Evolutionary conservation across 1,140 invertebrate species (phyloP), one percentile per base, ranked within the genome.

Genomic region (Cryptotermes secundus): DNA sequence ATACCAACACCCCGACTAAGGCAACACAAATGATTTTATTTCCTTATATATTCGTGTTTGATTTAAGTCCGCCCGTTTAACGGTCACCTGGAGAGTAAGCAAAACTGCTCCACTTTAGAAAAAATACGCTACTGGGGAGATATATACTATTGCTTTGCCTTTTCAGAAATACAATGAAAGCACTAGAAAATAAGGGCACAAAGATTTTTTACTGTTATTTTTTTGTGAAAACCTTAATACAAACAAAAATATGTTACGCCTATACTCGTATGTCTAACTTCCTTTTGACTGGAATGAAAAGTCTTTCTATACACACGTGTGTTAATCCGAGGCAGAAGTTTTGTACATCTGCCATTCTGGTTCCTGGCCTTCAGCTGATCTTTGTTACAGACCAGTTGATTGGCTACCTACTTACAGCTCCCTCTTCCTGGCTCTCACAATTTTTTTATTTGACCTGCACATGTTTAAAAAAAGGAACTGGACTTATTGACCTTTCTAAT

Each of bases 191-290:
- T 26, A n/a, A 72, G 9, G 16, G n/a, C 26, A 9, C 26, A n/a
- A 31, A 10, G 26, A 72, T 6, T 72, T 72, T 72, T 72, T 31
- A n/a, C 3, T 72, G 26, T 31, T 72, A 31, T 31, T 49, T 72
- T 72, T 72, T 31, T 72, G 9, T 72, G 31, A 72, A n/a, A 31
- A 72, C 59, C 59, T 0, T 10, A 72, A 31, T 31, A 31, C 59
- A 72, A 72, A 72, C 59, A 72, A 72, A 72, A 72, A 72, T 72
- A 72, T n/a, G 31, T 72, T 72, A 72, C n/a, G n/a, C n/a, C n/a
- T n/a, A n/a, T n/a, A n/a, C n/a, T n/a, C n/a, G n/a, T 31, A 72
- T 6, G n/a, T 72, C 59, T 72, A n/a, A 72, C 59, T 72, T 31
- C 59, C 59, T 72, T 72, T 72, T 72, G 26, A n/a, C n/a, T 31